Percentiles rank a stretch among this genome's conserved stretches.
These are phyloP conservation scores for Tyria jacobaeae DNA, from an alignment of 2,888 invertebrate species.

Conservation along the genomic window DNA sequence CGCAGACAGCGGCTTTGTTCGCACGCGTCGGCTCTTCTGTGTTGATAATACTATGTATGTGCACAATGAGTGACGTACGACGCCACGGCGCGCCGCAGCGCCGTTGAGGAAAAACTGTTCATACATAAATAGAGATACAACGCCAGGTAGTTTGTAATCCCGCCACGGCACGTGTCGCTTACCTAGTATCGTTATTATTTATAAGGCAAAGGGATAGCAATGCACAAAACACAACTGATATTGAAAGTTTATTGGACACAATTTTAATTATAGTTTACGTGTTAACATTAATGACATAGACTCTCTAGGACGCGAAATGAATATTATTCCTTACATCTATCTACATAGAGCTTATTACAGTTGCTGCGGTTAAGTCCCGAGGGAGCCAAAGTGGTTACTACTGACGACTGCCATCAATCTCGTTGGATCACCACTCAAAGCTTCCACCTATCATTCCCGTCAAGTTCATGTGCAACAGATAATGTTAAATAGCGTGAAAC, in stretches of 20 bases:
- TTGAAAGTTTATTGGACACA: not conserved
- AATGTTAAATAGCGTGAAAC: too few relatives aligned
- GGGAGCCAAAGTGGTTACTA: too few relatives aligned
- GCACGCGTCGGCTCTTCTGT: slow-evolving; percentile 23
- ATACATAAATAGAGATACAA: slow-evolving; percentile 8
- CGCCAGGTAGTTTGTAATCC: not conserved
- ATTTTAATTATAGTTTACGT: too few relatives aligned
- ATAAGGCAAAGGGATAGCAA: not conserved
- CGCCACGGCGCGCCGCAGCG: too few relatives aligned
- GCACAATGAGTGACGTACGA: slow-evolving; percentile 19
- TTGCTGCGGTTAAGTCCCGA: too few relatives aligned
- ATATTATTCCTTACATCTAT: too few relatives aligned
- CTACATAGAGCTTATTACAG: too few relatives aligned
- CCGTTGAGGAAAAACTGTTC: slow-evolving; percentile 12
- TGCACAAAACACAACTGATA: not conserved
- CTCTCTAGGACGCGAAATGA: too few relatives aligned
- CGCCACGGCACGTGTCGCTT: not conserved
- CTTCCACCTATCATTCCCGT: too few relatives aligned
- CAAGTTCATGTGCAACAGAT: too few relatives aligned
- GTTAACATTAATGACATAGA: not conserved
- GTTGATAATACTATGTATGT: slow-evolving; percentile 26
- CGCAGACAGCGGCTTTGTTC: slow-evolving; percentile 37
- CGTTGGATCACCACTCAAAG: too few relatives aligned
- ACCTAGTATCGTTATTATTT: not conserved
- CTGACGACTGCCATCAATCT: too few relatives aligned